Conservation (phyloP, 1,140 invertebrate genomes). For the Heliothis subflexa region DNA sequence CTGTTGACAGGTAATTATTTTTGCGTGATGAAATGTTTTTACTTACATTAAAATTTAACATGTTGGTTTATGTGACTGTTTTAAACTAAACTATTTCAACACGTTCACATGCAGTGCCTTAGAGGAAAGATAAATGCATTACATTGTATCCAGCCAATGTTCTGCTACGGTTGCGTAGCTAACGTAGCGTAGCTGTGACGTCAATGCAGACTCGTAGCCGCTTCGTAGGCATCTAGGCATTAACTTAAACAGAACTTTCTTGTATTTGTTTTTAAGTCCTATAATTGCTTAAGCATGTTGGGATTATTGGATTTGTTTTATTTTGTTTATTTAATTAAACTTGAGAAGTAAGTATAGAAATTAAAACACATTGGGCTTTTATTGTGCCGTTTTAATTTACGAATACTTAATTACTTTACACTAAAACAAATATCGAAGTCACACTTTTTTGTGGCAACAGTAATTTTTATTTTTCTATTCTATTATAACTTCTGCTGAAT, state of each 20-base stretch:
- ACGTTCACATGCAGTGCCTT: neutral
- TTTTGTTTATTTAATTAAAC: too few species aligned
- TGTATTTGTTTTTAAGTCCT: neutral
- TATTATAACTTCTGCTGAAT: too few species aligned
- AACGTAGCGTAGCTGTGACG: conserved; percentile 21
- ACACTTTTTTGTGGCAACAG: too few species aligned
- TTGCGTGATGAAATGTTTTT: conserved; percentile 13
- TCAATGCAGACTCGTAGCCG: conserved; percentile 9
- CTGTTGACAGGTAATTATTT: conserved; percentile 10
- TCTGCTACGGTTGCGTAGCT: conserved; percentile 13
- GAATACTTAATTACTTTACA: too few species aligned
- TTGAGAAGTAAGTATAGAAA: too few species aligned
- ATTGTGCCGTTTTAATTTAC: too few species aligned
- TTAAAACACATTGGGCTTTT: too few species aligned
- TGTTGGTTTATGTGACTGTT: neutral
- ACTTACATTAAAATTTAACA: neutral
- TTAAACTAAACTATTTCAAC: neutral
- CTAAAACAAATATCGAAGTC: too few species aligned
- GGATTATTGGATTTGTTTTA: neutral
- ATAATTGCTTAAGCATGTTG: neutral
- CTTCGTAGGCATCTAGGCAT: neutral
- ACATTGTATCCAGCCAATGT: neutral
- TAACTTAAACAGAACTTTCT: neutral
- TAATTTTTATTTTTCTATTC: too few species aligned
- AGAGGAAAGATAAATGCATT: conserved; percentile 8